Evolutionary conservation across 2,888 invertebrate species (phyloP), one percentile per base, ranked within the genome.

Genomic region (Neoascia interrupta): DNA sequence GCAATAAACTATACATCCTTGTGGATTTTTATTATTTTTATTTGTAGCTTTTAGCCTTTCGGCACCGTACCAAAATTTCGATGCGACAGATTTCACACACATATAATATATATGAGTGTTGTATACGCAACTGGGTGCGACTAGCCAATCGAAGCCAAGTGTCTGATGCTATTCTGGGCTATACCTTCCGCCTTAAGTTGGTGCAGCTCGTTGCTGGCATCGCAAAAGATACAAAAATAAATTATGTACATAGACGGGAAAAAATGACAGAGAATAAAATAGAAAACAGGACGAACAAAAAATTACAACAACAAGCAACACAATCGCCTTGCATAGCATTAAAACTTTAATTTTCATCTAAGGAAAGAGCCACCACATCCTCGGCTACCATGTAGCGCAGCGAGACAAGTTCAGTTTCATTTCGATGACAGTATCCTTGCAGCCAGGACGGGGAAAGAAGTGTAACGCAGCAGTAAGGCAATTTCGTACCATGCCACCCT

Each of bases 311-410:
- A 49, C 49, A 60, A 74, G 66, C 68, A 81, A 81, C 73, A 54
- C 69, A 74, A 81, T 74, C 72, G 76, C 81, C 73, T 72, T 82
- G 81, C 81, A 82, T 81, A 74, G 66, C 81, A 82, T 82, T 82
- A 82, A 81, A 82, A 82, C 76, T 82, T 82, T 81, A 82, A 82
- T 81, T 81, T 82, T 79, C 76, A 66, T 81, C 74, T 37, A 8
- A 73, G 37, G 16, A 31, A 56, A 56, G 49, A 49, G 49, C 39
- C 56, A 68, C 61, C 64, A 49, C 54, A 45, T 49, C 18, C 56
- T 54, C 28, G 39, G 43, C 28, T 51, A 13, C 58, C 53, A 64
- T 54, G 64, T 76, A 64, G 54, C 47, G 43, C 45, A 47, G 70
- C 53, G 41, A 60, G 53, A 58, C 51, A 45, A 63, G 74, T 66